These are phyloP conservation scores for Harpalus rufipes DNA, from an alignment of 2,888 invertebrate genomes.

Conservation along the genomic window DNA sequence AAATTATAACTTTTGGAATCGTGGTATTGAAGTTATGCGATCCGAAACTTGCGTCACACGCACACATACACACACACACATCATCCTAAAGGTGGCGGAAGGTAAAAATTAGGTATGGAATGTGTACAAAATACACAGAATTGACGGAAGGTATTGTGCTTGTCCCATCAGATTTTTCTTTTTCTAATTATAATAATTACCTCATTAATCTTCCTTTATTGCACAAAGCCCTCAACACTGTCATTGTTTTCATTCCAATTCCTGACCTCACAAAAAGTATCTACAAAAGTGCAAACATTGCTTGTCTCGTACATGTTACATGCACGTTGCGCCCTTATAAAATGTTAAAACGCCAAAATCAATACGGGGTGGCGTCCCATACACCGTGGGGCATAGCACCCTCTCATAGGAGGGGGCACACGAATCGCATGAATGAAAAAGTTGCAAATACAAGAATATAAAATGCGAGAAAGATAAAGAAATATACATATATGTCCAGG, in stretches of 20 bases:
- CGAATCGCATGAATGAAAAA: slow-evolving; percentile 4
- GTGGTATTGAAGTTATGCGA: too few species aligned
- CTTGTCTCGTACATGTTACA: not conserved
- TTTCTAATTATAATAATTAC: not conserved
- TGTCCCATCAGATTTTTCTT: too few species aligned
- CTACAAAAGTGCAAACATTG: slow-evolving; percentile 11
- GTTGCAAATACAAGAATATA: slow-evolving; percentile 1
- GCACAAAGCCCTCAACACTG: not conserved
- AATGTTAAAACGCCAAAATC: slow-evolving; percentile 49
- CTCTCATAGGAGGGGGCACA: not conserved
- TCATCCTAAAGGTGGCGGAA: too few species aligned
- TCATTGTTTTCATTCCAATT: not conserved
- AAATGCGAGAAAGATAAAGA: too few species aligned
- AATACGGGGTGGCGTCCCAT: slow-evolving; percentile 21
- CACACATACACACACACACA: too few species aligned
- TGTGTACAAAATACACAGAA: too few species aligned
- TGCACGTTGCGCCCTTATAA: slow-evolving; percentile 36
- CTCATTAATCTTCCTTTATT: not conserved
- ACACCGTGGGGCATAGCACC: slow-evolving; percentile 11
- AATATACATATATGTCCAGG: too few species aligned
- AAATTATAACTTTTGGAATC: too few species aligned
- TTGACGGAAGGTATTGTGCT: too few species aligned
- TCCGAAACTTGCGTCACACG: too few species aligned
- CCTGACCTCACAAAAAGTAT: not conserved
- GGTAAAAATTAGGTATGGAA: too few species aligned